A percentile compares a stretch with the other conserved stretches of the same genome.
Conservation (phyloP, 2,797 vertebrate species). For the Aldrovandia affinis region DNA sequence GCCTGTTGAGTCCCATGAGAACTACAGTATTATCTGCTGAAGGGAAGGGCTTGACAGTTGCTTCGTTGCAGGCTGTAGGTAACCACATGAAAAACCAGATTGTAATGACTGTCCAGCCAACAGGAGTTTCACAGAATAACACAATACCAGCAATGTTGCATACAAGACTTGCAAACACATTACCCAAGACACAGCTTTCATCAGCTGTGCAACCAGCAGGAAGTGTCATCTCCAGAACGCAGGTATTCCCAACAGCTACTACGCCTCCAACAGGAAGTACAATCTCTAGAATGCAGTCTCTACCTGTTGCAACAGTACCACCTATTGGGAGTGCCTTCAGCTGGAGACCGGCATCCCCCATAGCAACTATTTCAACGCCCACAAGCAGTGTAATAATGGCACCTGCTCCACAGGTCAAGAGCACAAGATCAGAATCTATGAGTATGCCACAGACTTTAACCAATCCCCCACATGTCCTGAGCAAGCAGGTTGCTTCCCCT, state of each 20-base stretch:
- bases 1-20: constrained; percentile 31
- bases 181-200: constrained; percentile 49
- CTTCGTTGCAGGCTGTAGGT: constrained; percentile 21
- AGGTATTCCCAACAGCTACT: constrained; percentile 59
- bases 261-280: constrained; percentile 59
- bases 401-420: constrained; percentile 55
- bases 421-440: constrained; percentile 48
- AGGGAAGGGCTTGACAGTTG: constrained; percentile 28
- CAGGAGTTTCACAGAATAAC: constrained; percentile 31
- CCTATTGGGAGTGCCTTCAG: constrained; percentile 70
- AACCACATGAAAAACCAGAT: constrained; percentile 27
- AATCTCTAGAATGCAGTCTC: constrained; percentile 62
- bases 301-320: constrained; percentile 71
- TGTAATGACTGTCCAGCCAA: constrained; percentile 26
- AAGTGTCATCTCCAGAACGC: constrained; percentile 52
- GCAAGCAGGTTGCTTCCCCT: constrained; percentile 63
- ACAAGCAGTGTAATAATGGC: constrained; percentile 55
- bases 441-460: constrained; percentile 49
- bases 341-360: constrained; percentile 64
- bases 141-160: constrained; percentile 45
- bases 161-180: constrained; percentile 43
- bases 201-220: constrained; percentile 50
- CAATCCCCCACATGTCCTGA: constrained; percentile 45
- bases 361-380: constrained; percentile 55
- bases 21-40: constrained; percentile 36